Base-by-base conservation (phyloP, 1,140 invertebrate genomes). In the Andrena cerasifolii region DNA sequence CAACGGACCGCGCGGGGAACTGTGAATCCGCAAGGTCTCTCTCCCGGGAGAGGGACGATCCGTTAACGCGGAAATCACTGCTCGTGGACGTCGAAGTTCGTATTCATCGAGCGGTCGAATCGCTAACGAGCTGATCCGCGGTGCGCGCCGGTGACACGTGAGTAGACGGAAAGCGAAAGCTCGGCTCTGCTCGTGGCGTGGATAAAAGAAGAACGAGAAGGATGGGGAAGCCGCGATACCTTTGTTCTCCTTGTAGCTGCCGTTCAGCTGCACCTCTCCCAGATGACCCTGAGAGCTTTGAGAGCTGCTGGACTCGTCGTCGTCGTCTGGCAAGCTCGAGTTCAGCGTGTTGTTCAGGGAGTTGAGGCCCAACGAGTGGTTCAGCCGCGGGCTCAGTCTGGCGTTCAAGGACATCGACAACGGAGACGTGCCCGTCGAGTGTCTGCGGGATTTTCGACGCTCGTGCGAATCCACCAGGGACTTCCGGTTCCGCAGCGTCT, bases 361-460 rank as follows among this genome's bases (percentile, higher is more conserved):
- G 84, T 87, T 92, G 26, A 91, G 74, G 47, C 90, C 90, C 53
- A 91, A 67, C 43, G 90, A 88, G 77, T 92, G 90, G 85, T 92
- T 92, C 56, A 90, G 71, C 62, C 89, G 87, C 76, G 86, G 92
- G 80, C 91, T 92, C 21, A 88, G 78, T 18, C 90, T 87, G 7
- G 90, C 83, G 71, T 90, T 90, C 73, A 92, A 83, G 28, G 88
- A 87, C 91, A 91, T 88, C 51, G 92, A 93, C 33, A 93, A 87
- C 1, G 95, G 95, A 71, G 94, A 94, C 31, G 94, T 95, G 49
- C 94, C 95, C 3, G 94, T 95, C 51, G 95, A 96, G 89, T 96
- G 95, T 82, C 96, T 93, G 16, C 96, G 93, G 65, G 96, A 96
- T 90, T 96, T 97, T 67, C 97, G 93, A 33, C 95, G 93, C 82